These are phyloP conservation scores for Microctonus aethiopoides DNA, from an alignment of 2,888 invertebrate species.

Conservation along the genomic window DNA sequence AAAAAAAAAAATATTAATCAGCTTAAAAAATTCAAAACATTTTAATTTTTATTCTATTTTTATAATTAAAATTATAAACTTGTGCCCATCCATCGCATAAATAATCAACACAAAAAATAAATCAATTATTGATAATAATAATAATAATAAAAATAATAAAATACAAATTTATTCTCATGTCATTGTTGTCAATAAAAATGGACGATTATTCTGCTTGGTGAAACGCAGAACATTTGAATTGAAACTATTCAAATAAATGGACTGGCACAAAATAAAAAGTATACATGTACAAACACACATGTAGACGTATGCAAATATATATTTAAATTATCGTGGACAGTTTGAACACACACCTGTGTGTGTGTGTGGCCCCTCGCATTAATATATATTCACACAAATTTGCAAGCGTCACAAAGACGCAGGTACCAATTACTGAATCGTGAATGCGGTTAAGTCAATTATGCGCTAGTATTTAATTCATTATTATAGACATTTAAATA, in stretches of 20 bases:
- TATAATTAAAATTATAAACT: not conserved
- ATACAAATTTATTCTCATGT: not conserved
- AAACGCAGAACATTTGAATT: conserved; percentile 17
- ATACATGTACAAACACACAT: not conserved
- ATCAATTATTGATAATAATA: not conserved
- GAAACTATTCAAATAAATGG: conserved; percentile 31
- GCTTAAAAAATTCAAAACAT: not conserved
- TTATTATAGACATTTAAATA: conserved; percentile 18
- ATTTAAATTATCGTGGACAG: not conserved
- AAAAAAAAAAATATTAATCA: too few relatives aligned
- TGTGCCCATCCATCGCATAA: not conserved
- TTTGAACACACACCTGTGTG: not conserved
- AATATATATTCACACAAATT: not conserved
- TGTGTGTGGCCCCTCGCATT: not conserved
- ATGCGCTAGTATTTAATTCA: conserved; percentile 22
- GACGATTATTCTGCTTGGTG: conserved; percentile 18
- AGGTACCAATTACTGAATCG: conserved; percentile 12
- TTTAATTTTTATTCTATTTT: not conserved
- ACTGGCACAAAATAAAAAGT: not conserved
- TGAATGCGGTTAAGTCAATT: conserved; percentile 27
- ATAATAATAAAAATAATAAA: not conserved
- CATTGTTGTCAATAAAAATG: conserved; percentile 13
- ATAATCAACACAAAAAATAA: conserved; percentile 1
- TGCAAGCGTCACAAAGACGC: conserved; percentile 8
- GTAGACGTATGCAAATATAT: not conserved